Base-by-base conservation (phyloP, 53 echinoderm and acorn worm species). In the Mesocentrotus franciscanus region DNA sequence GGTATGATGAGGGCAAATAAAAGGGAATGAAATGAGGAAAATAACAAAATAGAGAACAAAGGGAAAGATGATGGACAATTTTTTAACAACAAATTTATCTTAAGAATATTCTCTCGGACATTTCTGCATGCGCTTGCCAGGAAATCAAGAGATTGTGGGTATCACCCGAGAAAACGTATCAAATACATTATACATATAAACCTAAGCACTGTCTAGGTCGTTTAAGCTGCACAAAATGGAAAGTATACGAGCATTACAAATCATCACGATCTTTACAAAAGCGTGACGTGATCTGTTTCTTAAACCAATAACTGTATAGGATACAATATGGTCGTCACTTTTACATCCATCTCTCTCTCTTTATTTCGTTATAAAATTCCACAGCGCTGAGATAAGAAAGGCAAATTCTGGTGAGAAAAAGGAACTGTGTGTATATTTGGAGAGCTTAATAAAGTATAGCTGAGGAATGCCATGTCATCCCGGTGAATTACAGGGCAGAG, bases 401-500 rank as follows among this genome's bases (percentile, higher is more conserved):
- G 11, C 81, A 81, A 81, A 81, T 81, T 81, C 81, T 81, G 36
- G 81, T 81, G 81, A 81, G 81, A 81, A 81, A 81, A 81, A 20
- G 81, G 42, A 42, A 81, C 81, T 81, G n/a, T 33, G 18, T 81
- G 81, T 81, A 81, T 81, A 81, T 81, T 81, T 81, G 29, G 36
- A 81, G 81, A 81, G 81, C 81, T 81, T 81, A 81, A 81, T 81
- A 81, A 81, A 42, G 81, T 81, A 81, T 81, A 81, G 49, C 9
- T 81, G 14, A 42, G 42, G 81, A 81, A 81, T 81, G 42, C 42
- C 34, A 42, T 81, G 22, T 81, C 81, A 81, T 81, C 81, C 42
- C 42, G 14, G 42, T 36, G 81, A 81, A 81, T 39, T 81, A 81
- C 81, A 81, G 81, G 42, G 18, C 17, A 17, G 33, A 42, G 42